phyloP scores from a whole-genome alignment of 1,140 invertebrate genomes.

The Oryctes rhinoceros region DNA sequence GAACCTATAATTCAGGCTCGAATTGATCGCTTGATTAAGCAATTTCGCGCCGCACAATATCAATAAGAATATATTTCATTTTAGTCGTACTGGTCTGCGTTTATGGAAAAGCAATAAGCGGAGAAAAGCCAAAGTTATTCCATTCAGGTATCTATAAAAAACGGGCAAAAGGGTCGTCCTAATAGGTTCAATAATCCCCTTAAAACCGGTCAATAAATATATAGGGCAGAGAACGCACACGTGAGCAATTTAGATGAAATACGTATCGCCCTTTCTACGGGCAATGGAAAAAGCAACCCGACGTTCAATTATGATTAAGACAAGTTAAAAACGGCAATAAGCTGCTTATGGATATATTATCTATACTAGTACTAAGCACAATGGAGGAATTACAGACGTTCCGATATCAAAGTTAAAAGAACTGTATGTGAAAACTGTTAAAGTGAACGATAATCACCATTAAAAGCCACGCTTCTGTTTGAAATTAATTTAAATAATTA shows the following conservation, averaged over 20 bases:
- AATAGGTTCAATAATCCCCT: constrained; percentile 27
- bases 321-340: too few species aligned
- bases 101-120: not conserved
- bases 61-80: constrained; percentile 16
- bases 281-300: not conserved
- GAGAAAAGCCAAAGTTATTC: constrained; percentile 13
- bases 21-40: constrained; percentile 3
- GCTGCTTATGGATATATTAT: too few species aligned
- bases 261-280: not conserved
- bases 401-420: too few species aligned
- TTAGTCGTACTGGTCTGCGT: not conserved
- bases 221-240: not conserved
- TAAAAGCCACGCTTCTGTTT: too few species aligned
- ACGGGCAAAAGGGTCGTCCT: constrained; percentile 20
- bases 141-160: constrained; percentile 27
- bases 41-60: not conserved
- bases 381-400: too few species aligned
- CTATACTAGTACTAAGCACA: too few species aligned
- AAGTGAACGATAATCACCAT: too few species aligned
- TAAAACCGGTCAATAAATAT: constrained; percentile 28
- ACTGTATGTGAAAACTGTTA: too few species aligned
- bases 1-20: not conserved
- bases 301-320: not conserved
- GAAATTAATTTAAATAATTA: too few species aligned
- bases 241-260: constrained; percentile 17